Base-by-base conservation (phyloP, 2,113 vertebrate species). In the Urocolius indicus region DNA sequence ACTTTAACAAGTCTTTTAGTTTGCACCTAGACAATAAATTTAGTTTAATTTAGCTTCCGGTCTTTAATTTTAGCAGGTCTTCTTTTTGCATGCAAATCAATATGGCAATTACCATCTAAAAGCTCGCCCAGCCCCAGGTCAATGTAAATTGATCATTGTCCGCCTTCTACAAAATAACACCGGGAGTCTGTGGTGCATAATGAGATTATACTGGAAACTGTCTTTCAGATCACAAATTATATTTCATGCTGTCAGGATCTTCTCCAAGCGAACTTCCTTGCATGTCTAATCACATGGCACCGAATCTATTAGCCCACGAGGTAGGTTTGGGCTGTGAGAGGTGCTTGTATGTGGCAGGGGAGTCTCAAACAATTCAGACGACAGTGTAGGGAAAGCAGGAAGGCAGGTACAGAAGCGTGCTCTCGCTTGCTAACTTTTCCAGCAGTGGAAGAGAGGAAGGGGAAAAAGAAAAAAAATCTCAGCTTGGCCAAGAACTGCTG, bases 121-220 rank as follows among this genome's bases (percentile, higher is more conserved):
- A 98, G 98, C 98, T 98, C 92, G 94, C 97, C 98, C 98, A 98
- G 98, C 98, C 98, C 98, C 97, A 98, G 98, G 98, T 98, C 98
- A 98, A 98, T 98, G 98, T 98, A 98, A 98, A 98, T 98, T 98
- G 98, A 98, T 98, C 98, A 98, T 98, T 98, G 98, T 98, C 98
- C 98, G 97, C 98, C 98, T 98, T 98, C 98, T 97, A 98, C 98
- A 98, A 98, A 98, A 98, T 98, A 98, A 98, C 98, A 98, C 98
- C 97, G 95, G 98, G 98, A 98, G 98, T 98, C 98, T 98, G 98
- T 97, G 98, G 98, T 97, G 98, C 98, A 98, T 98, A 98, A 98
- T 98, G 97, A 98, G 98, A 98, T 98, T 98, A 98, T 98, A 98
- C 98, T 98, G 97, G 97, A 98, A 98, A 98, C 97, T 98, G 98